Conservation (phyloP, 2,888 invertebrate species). For the Amphipoea lucens region DNA sequence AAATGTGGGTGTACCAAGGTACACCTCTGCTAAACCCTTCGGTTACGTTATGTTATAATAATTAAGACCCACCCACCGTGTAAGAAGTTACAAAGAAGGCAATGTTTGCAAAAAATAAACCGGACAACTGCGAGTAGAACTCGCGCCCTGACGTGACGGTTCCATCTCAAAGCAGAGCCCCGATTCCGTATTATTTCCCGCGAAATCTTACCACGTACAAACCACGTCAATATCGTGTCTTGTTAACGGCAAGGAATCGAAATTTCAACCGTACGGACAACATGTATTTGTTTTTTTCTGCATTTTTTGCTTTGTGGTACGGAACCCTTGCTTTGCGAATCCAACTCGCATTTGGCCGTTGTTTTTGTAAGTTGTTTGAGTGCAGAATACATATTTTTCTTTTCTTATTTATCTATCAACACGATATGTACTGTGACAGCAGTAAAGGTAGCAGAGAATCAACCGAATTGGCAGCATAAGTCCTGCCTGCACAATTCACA, state of each 20-base stretch:
- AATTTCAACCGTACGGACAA: too few relatives aligned
- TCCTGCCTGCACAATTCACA: slow-evolving; percentile 12
- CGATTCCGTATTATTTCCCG: not conserved
- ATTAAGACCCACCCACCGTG: not conserved
- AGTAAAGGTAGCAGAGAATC: not conserved
- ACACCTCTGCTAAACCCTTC: too few relatives aligned
- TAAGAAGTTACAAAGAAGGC: not conserved
- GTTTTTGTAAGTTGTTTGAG: not conserved
- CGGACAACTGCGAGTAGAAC: not conserved
- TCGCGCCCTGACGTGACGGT: too few relatives aligned
- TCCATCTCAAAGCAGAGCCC: not conserved
- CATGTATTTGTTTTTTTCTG: too few relatives aligned
- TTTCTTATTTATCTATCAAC: not conserved
- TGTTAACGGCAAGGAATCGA: too few relatives aligned
- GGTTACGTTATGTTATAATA: too few relatives aligned
- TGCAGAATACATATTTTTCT: not conserved
- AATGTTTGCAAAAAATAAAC: not conserved
- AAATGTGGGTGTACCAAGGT: too few relatives aligned
- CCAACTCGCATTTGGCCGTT: not conserved
- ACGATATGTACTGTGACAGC: not conserved
- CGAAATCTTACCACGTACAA: too few relatives aligned
- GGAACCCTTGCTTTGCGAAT: not conserved
- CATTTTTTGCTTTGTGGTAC: not conserved
- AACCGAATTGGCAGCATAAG: slow-evolving; percentile 13
- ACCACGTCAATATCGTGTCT: too few relatives aligned